A percentile compares a stretch with the other conserved stretches of the same genome.
Conservation (phyloP, 2,113 vertebrate species). For the Limnothrissa miodon region DNA sequence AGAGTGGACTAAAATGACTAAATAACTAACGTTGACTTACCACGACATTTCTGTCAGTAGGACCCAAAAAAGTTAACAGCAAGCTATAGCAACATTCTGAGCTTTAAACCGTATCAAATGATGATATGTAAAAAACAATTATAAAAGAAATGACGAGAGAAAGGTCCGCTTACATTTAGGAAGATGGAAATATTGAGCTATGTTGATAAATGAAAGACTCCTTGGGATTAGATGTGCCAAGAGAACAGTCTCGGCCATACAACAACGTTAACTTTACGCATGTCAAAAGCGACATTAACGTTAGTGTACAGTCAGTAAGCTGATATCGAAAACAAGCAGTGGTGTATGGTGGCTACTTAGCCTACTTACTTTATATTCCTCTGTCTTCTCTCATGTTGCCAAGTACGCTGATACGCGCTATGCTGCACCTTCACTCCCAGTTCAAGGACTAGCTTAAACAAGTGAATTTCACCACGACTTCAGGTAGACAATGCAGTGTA, state of each 20-base stretch:
- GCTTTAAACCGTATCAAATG: not conserved
- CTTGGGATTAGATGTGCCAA: not conserved
- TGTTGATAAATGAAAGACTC: not conserved
- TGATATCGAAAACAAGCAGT: not conserved
- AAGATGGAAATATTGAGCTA: not conserved
- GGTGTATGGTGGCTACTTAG: not conserved
- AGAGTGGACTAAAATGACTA: not conserved
- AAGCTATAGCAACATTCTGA: not conserved
- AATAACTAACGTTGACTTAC: not conserved
- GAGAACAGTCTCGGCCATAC: not conserved
- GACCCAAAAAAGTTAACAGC: not conserved
- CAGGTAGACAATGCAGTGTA: not conserved
- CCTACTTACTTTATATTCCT: constrained; percentile 9
- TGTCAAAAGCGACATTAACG: not conserved
- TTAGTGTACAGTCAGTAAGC: not conserved
- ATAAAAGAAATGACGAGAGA: no score
- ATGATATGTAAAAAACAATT: not conserved
- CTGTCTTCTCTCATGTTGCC: not conserved
- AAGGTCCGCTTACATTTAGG: not conserved
- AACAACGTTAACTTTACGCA: not conserved
- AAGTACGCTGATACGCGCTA: not conserved
- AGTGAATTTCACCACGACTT: not conserved
- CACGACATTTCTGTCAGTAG: not conserved
- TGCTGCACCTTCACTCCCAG: not conserved
- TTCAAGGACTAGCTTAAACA: not conserved